Percentiles rank a stretch among this genome's conserved stretches.
These are phyloP conservation scores for Drosophila mercatorum DNA, from an alignment of 2,888 invertebrate species.

Conservation along the genomic window DNA sequence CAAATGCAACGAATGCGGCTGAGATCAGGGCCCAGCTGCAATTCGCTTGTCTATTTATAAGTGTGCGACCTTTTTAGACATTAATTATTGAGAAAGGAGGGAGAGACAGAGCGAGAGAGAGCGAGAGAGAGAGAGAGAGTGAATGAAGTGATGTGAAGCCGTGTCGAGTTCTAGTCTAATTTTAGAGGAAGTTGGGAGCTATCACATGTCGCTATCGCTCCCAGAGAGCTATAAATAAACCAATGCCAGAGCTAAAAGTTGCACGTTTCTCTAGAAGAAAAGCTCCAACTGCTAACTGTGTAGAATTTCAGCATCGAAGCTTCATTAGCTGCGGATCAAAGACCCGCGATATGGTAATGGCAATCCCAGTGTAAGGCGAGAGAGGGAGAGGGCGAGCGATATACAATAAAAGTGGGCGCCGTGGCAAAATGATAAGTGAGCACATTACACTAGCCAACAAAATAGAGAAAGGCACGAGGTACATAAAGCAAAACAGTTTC, in stretches of 20 bases:
- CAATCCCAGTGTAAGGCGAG: conserved; percentile 12
- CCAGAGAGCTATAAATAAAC: conserved; percentile 33
- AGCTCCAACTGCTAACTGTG: not conserved
- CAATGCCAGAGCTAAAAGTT: not conserved
- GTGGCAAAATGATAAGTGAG: conserved; percentile 38
- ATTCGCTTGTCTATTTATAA: conserved; percentile 68
- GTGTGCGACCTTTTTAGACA: conserved; percentile 62
- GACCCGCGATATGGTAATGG: conserved; percentile 7
- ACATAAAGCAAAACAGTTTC: not conserved
- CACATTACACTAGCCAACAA: conserved; percentile 43
- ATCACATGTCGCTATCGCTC: conserved; percentile 63
- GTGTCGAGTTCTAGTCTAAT: conserved; percentile 48
- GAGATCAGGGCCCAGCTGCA: conserved; percentile 38
- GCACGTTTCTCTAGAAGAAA: not conserved
- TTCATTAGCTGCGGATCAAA: conserved; percentile 33
- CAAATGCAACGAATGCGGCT: conserved; percentile 36
- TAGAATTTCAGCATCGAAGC: conserved; percentile 22
- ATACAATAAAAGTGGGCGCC: conserved; percentile 25
- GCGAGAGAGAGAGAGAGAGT: not conserved
- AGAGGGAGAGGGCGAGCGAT: conserved; percentile 2
- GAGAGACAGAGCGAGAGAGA: not conserved
- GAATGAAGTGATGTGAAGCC: conserved; percentile 10
- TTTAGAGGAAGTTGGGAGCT: conserved; percentile 54
- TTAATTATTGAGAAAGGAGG: conserved; percentile 46
- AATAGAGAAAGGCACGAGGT: not conserved